Conservation (phyloP, 2,113 vertebrate genomes). For the Phalacrocorax aristotelis region DNA sequence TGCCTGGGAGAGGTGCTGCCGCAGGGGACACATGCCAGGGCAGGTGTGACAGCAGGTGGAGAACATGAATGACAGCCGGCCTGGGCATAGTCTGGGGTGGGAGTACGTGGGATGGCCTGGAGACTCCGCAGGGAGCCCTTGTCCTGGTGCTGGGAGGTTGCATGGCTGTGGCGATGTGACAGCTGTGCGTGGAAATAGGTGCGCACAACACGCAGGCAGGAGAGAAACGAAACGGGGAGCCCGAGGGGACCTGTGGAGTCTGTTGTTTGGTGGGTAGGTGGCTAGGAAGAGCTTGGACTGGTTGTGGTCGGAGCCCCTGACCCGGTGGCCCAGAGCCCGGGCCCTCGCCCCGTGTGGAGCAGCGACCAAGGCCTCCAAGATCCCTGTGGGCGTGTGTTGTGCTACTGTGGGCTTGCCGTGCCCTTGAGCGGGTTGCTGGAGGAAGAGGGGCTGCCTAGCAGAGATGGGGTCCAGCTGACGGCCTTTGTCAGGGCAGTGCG, state of each 20-base stretch:
- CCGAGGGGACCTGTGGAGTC: rapidly evolving
- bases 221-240: neutral
- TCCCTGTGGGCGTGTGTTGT: rapidly evolving
- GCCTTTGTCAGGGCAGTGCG: neutral
- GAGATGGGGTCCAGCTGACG: neutral
- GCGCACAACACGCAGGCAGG: rapidly evolving
- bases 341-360: no score
- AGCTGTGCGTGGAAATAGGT: neutral
- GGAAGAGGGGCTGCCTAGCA: no score
- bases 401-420: neutral
- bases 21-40: no score
- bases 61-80: rapidly evolving
- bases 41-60: no score
- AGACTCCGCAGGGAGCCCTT: rapidly evolving
- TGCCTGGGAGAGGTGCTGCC: rapidly evolving
- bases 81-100: no score
- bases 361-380: no score
- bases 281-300: neutral
- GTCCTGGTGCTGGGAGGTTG: neutral
- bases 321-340: rapidly evolving
- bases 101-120: neutral
- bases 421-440: neutral
- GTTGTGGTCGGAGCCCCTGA: neutral
- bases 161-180: rapidly evolving
- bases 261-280: no score